Conservation (phyloP, 2,113 vertebrate genomes). For the Ranitomeya variabilis region DNA sequence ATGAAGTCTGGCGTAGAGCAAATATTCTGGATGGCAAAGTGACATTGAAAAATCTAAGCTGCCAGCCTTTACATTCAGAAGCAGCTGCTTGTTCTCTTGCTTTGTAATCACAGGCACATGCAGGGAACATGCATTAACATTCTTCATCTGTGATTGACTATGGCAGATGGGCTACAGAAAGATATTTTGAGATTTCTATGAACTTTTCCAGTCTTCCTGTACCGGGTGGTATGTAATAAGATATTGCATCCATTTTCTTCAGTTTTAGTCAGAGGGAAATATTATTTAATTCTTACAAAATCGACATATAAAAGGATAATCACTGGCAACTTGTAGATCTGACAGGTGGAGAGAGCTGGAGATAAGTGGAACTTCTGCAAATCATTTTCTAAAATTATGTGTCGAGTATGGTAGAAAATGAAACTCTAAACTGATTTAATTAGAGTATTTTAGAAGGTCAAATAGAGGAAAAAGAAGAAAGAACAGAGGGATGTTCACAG, state of each 20-base stretch:
- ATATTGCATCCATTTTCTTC: neutral
- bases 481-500: neutral
- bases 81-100: slow-evolving; percentile 45
- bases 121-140: slow-evolving; percentile 54
- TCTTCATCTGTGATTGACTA: slow-evolving; percentile 41
- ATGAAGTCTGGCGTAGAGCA: neutral
- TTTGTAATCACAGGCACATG: slow-evolving; percentile 48
- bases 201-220: slow-evolving; percentile 31
- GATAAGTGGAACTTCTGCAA: neutral
- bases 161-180: slow-evolving; percentile 27
- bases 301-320: neutral
- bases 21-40: slow-evolving; percentile 14
- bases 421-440: neutral
- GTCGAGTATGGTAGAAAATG: neutral
- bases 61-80: slow-evolving; percentile 49
- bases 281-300: neutral
- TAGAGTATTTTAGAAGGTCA: neutral
- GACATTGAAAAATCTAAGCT: slow-evolving; percentile 20
- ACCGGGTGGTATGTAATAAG: slow-evolving; percentile 7
- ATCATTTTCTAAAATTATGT: neutral
- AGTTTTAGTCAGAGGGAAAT: neutral
- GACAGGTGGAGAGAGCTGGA: neutral
- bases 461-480: neutral
- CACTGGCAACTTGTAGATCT: neutral
- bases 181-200: slow-evolving; percentile 47